Conservation (phyloP, 2,888 invertebrate genomes). For the Octonoba sinensis region DNA sequence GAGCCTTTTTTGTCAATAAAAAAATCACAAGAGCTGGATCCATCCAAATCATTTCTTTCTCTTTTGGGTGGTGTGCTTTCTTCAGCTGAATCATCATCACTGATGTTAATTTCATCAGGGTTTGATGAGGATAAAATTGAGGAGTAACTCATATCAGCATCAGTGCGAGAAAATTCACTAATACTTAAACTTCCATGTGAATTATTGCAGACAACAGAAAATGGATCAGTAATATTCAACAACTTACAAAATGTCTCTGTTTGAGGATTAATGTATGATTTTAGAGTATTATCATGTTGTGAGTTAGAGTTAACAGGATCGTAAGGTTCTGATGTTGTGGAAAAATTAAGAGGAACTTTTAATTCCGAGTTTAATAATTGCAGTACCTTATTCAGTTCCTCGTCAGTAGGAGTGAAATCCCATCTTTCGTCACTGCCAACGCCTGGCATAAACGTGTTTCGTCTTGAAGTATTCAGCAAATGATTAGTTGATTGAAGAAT, state of each 20-base stretch:
- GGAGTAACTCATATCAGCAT: conserved; percentile 13
- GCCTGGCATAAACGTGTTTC: conserved; percentile 85
- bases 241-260: conserved; percentile 73
- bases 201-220: conserved; percentile 73
- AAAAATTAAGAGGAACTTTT: conserved; percentile 83
- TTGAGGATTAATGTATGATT: conserved; percentile 72
- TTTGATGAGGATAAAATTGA: conserved; percentile 65
- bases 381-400: conserved; percentile 79
- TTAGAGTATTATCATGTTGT: conserved; percentile 15
- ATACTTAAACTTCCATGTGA: conserved; percentile 15
- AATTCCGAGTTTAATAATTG: conserved; percentile 79
- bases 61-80: conserved; percentile 38
- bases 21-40: conserved; percentile 57
- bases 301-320: conserved; percentile 13
- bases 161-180: conserved; percentile 28
- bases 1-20: conserved; percentile 45
- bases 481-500: conserved; percentile 90
- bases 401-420: conserved; percentile 80
- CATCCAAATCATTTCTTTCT: conserved; percentile 31
- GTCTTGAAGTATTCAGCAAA: conserved; percentile 81
- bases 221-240: conserved; percentile 84
- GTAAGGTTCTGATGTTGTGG: conserved; percentile 72
- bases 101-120: conserved; percentile 69
- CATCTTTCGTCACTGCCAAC: conserved; percentile 80
- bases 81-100: conserved; percentile 66